Conservation (phyloP, 2,797 vertebrate genomes). For the Acanthurus tractus region DNA sequence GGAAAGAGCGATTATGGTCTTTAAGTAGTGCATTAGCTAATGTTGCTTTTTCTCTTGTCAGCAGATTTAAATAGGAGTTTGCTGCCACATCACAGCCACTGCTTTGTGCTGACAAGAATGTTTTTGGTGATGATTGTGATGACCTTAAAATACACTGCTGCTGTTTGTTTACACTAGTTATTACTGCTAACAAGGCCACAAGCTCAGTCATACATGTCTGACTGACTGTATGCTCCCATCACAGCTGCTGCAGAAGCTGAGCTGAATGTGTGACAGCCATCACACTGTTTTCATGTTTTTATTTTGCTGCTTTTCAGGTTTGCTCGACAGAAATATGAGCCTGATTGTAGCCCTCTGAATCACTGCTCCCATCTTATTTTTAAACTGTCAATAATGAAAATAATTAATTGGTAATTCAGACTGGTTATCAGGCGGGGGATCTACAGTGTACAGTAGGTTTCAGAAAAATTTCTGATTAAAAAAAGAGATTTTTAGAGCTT, state of each 20-base stretch:
- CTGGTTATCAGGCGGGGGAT: constrained; percentile 3
- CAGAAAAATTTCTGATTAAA: not conserved
- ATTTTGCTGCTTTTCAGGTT: constrained; percentile 13
- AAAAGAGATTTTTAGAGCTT: not conserved
- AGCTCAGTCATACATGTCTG: constrained; percentile 59
- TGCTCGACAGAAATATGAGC: not conserved
- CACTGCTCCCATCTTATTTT: not conserved
- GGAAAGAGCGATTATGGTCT: constrained; percentile 88
- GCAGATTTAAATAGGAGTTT: constrained; percentile 83
- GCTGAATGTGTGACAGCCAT: constrained; percentile 27
- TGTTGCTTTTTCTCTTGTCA: constrained; percentile 85
- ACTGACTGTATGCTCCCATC: constrained; percentile 50
- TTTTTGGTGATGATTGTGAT: constrained; percentile 73
- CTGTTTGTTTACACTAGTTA: constrained; percentile 80
- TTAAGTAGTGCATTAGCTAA: constrained; percentile 90
- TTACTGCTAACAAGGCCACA: constrained; percentile 76
- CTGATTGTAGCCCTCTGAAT: not conserved
- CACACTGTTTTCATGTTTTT: constrained; percentile 19
- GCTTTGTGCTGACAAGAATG: constrained; percentile 79
- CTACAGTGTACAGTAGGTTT: not conserved
- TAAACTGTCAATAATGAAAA: not conserved
- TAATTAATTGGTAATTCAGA: not conserved
- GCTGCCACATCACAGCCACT: constrained; percentile 80
- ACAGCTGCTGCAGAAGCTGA: constrained; percentile 50
- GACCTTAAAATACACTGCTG: constrained; percentile 79